Conservation (phyloP, 2,113 vertebrate genomes). For the Xenopus laevis region DNA sequence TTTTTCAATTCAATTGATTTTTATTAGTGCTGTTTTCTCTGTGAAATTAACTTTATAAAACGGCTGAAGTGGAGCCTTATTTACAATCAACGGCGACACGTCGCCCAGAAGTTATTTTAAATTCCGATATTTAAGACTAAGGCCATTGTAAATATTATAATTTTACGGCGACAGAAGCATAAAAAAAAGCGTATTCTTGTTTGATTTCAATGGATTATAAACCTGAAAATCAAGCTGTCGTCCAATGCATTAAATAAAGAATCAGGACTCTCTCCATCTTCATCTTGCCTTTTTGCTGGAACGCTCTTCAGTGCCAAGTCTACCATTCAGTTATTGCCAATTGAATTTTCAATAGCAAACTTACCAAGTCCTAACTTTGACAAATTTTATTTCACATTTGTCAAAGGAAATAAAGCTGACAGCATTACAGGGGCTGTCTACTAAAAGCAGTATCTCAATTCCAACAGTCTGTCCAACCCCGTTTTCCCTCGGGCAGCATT, state of each 20-base stretch:
- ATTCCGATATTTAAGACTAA: no score
- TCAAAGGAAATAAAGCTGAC: conserved; percentile 82
- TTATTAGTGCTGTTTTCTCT: no score
- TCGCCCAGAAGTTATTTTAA: no score
- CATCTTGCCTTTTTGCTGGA: conserved; percentile 58
- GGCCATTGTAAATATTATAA: no score
- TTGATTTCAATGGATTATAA: conserved; percentile 52
- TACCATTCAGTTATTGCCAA: conserved; percentile 80
- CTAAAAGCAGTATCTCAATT: conserved; percentile 79
- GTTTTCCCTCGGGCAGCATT: conserved; percentile 67
- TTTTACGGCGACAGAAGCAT: not conserved
- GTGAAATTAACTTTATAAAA: no score
- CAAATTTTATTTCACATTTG: conserved; percentile 86
- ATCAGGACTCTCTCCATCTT: conserved; percentile 41
- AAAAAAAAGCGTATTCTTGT: conserved; percentile 25
- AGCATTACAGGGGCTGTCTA: conserved; percentile 75
- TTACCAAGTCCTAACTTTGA: conserved; percentile 84
- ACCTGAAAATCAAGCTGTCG: conserved; percentile 49
- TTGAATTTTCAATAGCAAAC: conserved; percentile 85
- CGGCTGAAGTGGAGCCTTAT: no score
- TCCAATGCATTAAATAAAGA: conserved; percentile 52
- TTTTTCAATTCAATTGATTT: no score
- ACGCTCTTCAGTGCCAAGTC: conserved; percentile 65
- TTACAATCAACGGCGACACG: no score
- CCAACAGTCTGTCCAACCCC: conserved; percentile 72